Percentiles rank a stretch among this genome's conserved stretches.
These are phyloP conservation scores for Ctenochaetus hawaiiensis DNA, from an alignment of 2,797 vertebrate genomes.

Conservation along the genomic window DNA sequence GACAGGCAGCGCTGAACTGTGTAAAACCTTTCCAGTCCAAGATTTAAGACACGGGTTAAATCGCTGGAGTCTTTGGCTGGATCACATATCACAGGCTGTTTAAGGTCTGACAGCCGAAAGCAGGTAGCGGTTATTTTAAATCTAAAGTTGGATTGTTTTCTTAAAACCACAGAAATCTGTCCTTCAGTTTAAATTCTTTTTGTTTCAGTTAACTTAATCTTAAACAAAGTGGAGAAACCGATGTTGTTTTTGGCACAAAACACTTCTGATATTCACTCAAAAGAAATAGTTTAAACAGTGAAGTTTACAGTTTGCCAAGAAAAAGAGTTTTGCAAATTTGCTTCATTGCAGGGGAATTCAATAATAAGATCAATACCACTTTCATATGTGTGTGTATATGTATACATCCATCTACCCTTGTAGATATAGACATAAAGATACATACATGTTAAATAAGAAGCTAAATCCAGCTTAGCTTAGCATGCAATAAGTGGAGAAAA, in stretches of 20 bases:
- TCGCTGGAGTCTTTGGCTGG: constrained; percentile 16
- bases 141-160: background rate
- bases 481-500: background rate
- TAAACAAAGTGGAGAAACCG: background rate
- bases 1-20: background rate
- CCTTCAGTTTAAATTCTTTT: background rate
- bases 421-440: too few species aligned
- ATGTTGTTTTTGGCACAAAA: background rate
- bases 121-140: background rate
- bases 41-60: constrained; percentile 5
- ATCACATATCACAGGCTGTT: background rate
- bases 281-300: background rate
- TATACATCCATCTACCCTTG: too few species aligned
- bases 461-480: constrained; percentile 26
- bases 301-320: too few species aligned
- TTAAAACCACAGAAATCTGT: background rate
- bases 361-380: background rate
- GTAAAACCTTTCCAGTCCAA: background rate
- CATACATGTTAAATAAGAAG: background rate
- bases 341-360: too few species aligned
- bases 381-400: background rate
- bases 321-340: too few species aligned
- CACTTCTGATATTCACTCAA: background rate
- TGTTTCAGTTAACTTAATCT: background rate
- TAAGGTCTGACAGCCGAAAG: background rate